Percentiles rank a stretch among this genome's conserved stretches.
Conservation (phyloP, 2,797 vertebrate species). For the Chloroceryle inda region DNA sequence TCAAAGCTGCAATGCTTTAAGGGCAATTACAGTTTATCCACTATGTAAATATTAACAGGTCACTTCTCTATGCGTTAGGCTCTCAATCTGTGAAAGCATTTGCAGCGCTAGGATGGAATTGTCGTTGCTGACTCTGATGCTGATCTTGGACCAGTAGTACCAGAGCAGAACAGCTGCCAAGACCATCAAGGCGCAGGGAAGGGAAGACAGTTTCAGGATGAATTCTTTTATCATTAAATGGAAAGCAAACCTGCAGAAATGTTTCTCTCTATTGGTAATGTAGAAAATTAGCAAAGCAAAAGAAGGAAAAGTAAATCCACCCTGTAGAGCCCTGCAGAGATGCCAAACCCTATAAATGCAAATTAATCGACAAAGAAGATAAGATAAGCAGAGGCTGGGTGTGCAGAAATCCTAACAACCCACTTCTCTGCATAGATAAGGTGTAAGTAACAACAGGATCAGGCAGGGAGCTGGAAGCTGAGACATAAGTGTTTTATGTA, state of each 20-base stretch:
- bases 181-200: constrained; percentile 53
- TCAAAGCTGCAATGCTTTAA: constrained; percentile 56
- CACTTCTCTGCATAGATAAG: constrained; percentile 19
- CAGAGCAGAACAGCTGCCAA: constrained; percentile 61
- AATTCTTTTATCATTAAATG: constrained; percentile 57
- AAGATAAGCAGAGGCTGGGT: background rate
- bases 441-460: background rate
- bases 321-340: background rate
- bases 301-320: background rate
- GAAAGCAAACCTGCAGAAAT: constrained; percentile 63
- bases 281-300: constrained; percentile 25
- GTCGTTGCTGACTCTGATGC: background rate
- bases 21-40: constrained; percentile 61
- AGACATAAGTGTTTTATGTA: background rate
- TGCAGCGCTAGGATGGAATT: constrained; percentile 32
- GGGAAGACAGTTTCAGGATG: constrained; percentile 23
- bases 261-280: constrained; percentile 12
- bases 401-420: constrained; percentile 22
- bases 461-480: background rate
- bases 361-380: constrained; percentile 55
- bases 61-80: background rate
- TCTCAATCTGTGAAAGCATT: constrained; percentile 38
- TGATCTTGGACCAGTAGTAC: constrained; percentile 50
- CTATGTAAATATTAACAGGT: constrained; percentile 67
- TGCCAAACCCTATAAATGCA: constrained; percentile 15